These are phyloP conservation scores for Rhea pennata DNA, from an alignment of 2,113 vertebrate species.

Conservation along the genomic window DNA sequence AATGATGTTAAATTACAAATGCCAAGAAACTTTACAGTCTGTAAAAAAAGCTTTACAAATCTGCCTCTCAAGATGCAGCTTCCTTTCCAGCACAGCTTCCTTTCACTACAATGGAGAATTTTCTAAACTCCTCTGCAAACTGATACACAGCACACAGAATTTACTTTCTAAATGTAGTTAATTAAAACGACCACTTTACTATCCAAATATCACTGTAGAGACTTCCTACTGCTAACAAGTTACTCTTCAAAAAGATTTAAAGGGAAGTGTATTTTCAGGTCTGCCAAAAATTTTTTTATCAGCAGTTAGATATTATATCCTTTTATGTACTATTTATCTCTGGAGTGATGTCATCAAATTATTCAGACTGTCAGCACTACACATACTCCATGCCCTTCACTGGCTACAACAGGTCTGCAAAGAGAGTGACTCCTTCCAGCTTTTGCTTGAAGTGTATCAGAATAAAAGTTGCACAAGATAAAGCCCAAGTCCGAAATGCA, in stretches of 20 bases:
- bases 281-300: neutral
- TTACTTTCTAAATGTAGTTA: neutral
- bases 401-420: neutral
- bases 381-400: neutral
- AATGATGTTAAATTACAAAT: neutral
- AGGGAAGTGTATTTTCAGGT: neutral
- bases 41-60: neutral
- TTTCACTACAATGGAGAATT: neutral
- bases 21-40: neutral
- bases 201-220: neutral
- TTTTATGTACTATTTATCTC: neutral
- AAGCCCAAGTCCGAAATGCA: neutral
- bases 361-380: neutral
- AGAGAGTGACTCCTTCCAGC: neutral
- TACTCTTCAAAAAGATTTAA: neutral
- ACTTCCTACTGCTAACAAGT: neutral
- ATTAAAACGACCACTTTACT: neutral
- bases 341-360: neutral
- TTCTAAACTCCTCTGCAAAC: neutral
- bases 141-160: neutral
- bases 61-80: neutral
- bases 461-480: neutral
- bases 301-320: neutral
- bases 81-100: neutral
- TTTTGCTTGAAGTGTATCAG: neutral